Evolutionary conservation across 2,113 vertebrate species (phyloP).

Genomic region (Arenaria interpres): DNA sequence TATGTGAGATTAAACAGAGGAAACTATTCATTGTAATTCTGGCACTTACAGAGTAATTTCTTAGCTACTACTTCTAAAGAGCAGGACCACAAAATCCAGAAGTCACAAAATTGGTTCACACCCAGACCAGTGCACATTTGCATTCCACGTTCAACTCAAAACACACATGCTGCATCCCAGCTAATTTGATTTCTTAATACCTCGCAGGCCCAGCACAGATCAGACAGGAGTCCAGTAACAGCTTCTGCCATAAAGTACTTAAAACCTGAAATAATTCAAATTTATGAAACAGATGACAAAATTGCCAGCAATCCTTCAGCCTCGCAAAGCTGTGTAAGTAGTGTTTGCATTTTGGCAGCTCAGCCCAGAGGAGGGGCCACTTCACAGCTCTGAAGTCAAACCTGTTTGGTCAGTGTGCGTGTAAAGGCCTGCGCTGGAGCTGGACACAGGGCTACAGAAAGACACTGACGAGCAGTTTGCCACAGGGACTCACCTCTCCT

Average conservation of each 20-base stretch:
- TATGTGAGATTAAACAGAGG: neutral
- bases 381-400: neutral
- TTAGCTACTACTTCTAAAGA: neutral
- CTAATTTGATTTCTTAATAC: neutral
- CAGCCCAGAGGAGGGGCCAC: neutral
- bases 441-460: neutral
- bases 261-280: neutral
- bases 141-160: neutral
- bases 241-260: neutral
- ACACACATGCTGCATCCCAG: neutral
- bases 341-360: neutral
- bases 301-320: neutral
- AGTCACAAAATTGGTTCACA: slow-evolving; percentile 8
- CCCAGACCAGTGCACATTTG: neutral
- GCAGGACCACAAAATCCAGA: slow-evolving; percentile 1
- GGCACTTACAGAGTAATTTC: neutral
- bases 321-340: neutral
- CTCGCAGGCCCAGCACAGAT: neutral
- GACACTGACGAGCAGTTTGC: neutral
- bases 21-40: slow-evolving; percentile 29
- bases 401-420: neutral
- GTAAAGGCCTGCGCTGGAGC: neutral
- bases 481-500: neutral
- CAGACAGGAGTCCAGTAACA: neutral
- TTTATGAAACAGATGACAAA: neutral